Evolutionary conservation across 2,797 vertebrate species (phyloP).

Genomic region (Lepilemur ruficaudatus): DNA sequence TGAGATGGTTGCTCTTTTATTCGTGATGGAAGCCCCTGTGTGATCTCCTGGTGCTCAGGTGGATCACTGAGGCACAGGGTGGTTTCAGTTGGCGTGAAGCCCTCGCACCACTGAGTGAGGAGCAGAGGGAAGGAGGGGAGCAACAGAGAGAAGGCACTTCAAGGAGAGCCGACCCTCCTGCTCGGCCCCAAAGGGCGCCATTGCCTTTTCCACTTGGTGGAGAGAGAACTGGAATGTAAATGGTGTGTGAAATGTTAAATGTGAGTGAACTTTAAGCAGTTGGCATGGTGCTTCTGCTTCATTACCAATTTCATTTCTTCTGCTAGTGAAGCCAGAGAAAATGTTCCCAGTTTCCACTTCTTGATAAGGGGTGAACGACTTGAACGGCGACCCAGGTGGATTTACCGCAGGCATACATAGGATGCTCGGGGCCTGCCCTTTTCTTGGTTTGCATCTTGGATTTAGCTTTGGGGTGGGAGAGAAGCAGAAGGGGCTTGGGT

Average conservation of each 20-base stretch:
- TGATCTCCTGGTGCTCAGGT: background rate
- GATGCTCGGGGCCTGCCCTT: background rate
- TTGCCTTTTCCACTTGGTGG: background rate
- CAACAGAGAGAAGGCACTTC: background rate
- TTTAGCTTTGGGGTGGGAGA: background rate
- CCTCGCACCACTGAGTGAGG: background rate
- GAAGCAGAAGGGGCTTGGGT: background rate
- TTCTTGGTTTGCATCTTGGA: background rate
- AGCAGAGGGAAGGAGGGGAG: background rate
- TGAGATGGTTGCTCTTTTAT: background rate
- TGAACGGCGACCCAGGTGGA: background rate
- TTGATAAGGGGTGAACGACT: background rate
- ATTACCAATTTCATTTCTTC: slow-evolving; percentile 30
- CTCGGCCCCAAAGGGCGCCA: background rate
- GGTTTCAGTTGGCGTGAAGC: background rate
- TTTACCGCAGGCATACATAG: background rate
- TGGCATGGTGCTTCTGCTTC: slow-evolving; percentile 36
- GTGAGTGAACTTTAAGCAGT: slow-evolving; percentile 39
- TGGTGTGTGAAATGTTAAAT: slow-evolving; percentile 55
- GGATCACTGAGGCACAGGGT: background rate
- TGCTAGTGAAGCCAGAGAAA: background rate
- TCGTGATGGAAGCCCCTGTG: background rate
- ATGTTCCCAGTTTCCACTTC: background rate
- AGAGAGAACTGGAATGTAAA: background rate
- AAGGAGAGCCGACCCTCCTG: background rate